Evolutionary conservation across 2,888 invertebrate species (phyloP).

Genomic region (Anorthoa munda): DNA sequence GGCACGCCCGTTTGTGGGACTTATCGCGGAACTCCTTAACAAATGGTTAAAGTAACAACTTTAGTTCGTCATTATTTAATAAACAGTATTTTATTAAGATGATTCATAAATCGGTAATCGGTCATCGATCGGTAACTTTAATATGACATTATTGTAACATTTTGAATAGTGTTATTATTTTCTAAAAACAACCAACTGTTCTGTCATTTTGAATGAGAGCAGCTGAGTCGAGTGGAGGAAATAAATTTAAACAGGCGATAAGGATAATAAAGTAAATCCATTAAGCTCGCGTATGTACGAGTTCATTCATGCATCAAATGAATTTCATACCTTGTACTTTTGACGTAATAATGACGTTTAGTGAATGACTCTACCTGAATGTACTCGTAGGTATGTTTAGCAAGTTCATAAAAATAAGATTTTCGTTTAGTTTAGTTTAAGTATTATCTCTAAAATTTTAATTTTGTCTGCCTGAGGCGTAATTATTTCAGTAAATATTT

Average conservation of each 20-base stretch:
- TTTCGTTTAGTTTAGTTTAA: neutral
- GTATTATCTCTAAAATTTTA: no score
- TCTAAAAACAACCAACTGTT: no score
- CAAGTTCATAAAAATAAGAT: neutral
- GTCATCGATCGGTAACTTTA: neutral
- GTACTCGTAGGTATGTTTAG: neutral
- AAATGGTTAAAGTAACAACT: constrained; percentile 25
- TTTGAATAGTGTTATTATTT: constrained; percentile 3
- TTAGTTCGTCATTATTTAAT: neutral
- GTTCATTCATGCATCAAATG: neutral
- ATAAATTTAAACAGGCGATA: no score
- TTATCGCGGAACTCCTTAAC: constrained; percentile 46
- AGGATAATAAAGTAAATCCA: no score
- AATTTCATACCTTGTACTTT: neutral
- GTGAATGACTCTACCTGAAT: neutral
- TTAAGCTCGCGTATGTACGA: no score
- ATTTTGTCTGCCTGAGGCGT: no score
- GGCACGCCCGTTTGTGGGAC: constrained; percentile 24
- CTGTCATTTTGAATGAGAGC: no score
- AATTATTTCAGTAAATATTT: constrained; percentile 17
- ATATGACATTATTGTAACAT: neutral
- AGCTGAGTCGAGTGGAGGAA: no score
- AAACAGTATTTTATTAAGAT: neutral
- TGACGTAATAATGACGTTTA: neutral
- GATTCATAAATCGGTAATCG: neutral